These are phyloP conservation scores for Hybos culiciformis DNA, from an alignment of 2,888 invertebrate species.

Conservation along the genomic window DNA sequence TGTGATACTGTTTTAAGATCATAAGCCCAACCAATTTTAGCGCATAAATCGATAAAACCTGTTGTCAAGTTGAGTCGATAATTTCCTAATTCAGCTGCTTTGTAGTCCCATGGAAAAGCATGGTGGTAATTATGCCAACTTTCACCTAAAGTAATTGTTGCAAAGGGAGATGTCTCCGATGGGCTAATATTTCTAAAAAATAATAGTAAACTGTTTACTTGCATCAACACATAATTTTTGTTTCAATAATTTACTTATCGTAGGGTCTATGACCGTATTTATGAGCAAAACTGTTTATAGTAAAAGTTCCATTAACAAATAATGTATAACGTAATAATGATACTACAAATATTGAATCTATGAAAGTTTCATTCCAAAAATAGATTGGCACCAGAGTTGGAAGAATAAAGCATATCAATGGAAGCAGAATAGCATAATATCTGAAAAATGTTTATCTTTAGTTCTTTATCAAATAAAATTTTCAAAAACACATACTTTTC, in stretches of 20 bases:
- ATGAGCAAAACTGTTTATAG: constrained; percentile 83
- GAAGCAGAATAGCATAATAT: constrained; percentile 61
- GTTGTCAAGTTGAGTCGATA: constrained; percentile 61
- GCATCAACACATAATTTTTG: not conserved
- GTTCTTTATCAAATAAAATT: not conserved
- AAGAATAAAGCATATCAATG: constrained; percentile 59
- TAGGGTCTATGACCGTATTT: constrained; percentile 63
- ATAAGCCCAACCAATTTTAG: constrained; percentile 74
- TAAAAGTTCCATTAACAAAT: constrained; percentile 76
- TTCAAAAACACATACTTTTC: constrained; percentile 50
- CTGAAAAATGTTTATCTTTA: constrained; percentile 33
- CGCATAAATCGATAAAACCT: constrained; percentile 64
- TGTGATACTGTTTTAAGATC: constrained; percentile 68
- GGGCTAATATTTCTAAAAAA: constrained; percentile 46
- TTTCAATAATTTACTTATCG: constrained; percentile 43
- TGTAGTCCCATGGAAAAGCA: constrained; percentile 75
- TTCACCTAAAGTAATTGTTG: constrained; percentile 50
- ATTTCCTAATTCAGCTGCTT: constrained; percentile 64
- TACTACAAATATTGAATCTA: constrained; percentile 52
- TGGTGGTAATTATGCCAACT: constrained; percentile 83
- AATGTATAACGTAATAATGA: constrained; percentile 65
- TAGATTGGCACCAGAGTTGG: constrained; percentile 65
- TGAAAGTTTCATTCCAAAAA: constrained; percentile 60
- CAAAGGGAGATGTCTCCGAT: constrained; percentile 48
- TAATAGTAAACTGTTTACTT: not conserved